Evolutionary conservation across 2,113 vertebrate species (phyloP), one percentile per base, ranked within the genome.

Genomic region (Pyrgilauda ruficollis): DNA sequence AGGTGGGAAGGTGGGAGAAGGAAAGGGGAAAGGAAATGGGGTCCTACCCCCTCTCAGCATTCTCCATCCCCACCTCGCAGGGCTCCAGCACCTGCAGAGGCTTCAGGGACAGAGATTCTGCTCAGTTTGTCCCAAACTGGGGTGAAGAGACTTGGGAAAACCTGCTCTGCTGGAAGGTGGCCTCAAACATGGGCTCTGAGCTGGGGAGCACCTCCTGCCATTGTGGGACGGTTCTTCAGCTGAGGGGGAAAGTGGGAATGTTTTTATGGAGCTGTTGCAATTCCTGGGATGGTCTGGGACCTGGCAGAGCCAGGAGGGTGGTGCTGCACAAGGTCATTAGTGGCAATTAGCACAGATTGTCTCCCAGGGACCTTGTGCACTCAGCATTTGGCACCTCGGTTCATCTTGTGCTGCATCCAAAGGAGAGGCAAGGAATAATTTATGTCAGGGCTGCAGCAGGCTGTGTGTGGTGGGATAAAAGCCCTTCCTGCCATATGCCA

Each of bases 201-300:
- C 46, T 43, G 49, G 9, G 41, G 47, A 17, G 4, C 22, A 26
- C 13, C 41, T 77, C 55, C 73, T 46, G 30, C 7, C 3, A 3
- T 2, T 35, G 2, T 1, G 3, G 3, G 22, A 5, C 31, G 53
- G 39, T 80, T 21, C 67, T 21, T 11, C 50, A 47, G 46, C 78
- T 35, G 5, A 15, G 15, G 21, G 23, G 31, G n/a, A 2, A 2
- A 26, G 3, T 6, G 7, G 37, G 78, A 37, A 4, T 3, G 0
- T 4, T 12, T 43, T 15, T 6, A 1, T 20, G 81, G 74, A 16
- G n/a, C 84, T 31, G 12, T 2, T n/a, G 50, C 11, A 15, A 2
- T 37, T 50, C 20, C 78, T 27, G 73, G 59, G 63, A 26, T 61
- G 1, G 0, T 24, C 16, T 59, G n/a, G 27, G 14, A 2, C 72